Percentiles rank a stretch among this genome's conserved stretches.
Conservation (phyloP, 2,888 invertebrate species). For the Uloborus plumipes region DNA sequence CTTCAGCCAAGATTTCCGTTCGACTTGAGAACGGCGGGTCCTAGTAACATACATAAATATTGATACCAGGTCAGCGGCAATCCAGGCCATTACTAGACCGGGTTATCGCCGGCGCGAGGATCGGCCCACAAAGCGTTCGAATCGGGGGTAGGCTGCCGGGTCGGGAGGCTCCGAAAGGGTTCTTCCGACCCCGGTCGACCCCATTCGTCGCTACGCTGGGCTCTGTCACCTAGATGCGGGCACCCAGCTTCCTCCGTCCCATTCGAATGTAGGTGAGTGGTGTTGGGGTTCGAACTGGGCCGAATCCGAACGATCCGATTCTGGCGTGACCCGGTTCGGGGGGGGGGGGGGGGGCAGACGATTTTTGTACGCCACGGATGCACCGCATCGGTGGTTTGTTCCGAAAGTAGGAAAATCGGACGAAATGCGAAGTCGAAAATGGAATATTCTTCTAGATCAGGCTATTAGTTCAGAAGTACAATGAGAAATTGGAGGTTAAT, state of each 20-base stretch:
- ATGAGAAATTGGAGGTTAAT: too few relatives aligned
- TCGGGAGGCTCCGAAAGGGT: constrained; percentile 20
- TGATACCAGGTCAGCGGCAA: constrained; percentile 13
- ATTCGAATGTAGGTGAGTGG: constrained; percentile 24
- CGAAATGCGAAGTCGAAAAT: too few relatives aligned
- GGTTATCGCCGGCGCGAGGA: constrained; percentile 3
- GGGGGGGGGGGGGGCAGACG: too few relatives aligned
- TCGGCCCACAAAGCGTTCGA: constrained; percentile 3
- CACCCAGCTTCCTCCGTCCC: neutral
- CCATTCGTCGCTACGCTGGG: constrained; percentile 39
- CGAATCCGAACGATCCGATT: too few relatives aligned
- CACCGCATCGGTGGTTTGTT: too few relatives aligned
- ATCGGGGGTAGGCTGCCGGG: constrained; percentile 11
- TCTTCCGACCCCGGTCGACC: constrained; percentile 45
- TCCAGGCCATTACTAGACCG: constrained; percentile 2
- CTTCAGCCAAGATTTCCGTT: too few relatives aligned
- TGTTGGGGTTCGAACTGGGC: neutral
- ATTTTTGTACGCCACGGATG: too few relatives aligned
- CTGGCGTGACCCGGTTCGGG: too few relatives aligned
- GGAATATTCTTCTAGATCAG: too few relatives aligned
- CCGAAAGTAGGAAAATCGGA: too few relatives aligned
- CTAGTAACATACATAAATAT: neutral
- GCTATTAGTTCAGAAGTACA: too few relatives aligned
- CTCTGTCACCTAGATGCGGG: constrained; percentile 39
- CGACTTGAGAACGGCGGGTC: neutral